A percentile compares a stretch with the other conserved stretches of the same genome.
Evolutionary conservation across 2,888 invertebrate genomes (phyloP).

Genomic region (Nipponacmea schrenckii): DNA sequence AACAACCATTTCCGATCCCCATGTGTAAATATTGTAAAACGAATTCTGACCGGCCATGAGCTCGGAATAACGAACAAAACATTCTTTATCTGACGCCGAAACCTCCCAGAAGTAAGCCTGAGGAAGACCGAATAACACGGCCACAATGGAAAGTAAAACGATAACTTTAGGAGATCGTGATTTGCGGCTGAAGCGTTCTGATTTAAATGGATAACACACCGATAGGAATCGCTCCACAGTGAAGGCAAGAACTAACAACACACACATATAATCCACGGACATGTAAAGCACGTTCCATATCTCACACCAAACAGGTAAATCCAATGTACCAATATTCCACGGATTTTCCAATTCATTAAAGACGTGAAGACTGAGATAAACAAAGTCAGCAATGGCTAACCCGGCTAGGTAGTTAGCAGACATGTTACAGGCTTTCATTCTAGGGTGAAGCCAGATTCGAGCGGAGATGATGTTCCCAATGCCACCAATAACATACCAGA

Average conservation of each 20-base stretch:
- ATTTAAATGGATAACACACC: slow-evolving; percentile 49
- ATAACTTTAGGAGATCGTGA: slow-evolving; percentile 52
- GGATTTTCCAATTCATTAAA: slow-evolving; percentile 55
- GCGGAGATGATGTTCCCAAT: slow-evolving; percentile 58
- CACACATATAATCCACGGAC: slow-evolving; percentile 57
- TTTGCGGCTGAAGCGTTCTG: slow-evolving; percentile 51
- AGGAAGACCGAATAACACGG: slow-evolving; percentile 41
- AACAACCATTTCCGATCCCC: slow-evolving; percentile 43
- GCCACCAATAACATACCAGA: slow-evolving; percentile 59
- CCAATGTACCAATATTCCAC: slow-evolving; percentile 48
- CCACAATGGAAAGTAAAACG: slow-evolving; percentile 36
- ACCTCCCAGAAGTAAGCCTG: slow-evolving; percentile 59
- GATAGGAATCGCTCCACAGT: slow-evolving; percentile 60
- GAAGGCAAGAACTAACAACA: slow-evolving; percentile 59
- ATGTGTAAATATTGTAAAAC: slow-evolving; percentile 40
- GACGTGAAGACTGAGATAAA: slow-evolving; percentile 56
- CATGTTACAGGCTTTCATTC: slow-evolving; percentile 54
- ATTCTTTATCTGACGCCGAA: slow-evolving; percentile 28
- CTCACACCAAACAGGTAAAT: slow-evolving; percentile 48
- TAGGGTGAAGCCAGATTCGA: slow-evolving; percentile 52
- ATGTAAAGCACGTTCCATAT: slow-evolving; percentile 53
- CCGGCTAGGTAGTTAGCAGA: slow-evolving; percentile 60
- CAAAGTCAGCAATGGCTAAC: slow-evolving; percentile 53
- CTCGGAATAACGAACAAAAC: slow-evolving; percentile 24
- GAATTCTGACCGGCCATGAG: slow-evolving; percentile 28